Evolutionary conservation across 2,888 invertebrate species (phyloP), one percentile per base, ranked within the genome.

Genomic region (Chaitophorus viminalis): DNA sequence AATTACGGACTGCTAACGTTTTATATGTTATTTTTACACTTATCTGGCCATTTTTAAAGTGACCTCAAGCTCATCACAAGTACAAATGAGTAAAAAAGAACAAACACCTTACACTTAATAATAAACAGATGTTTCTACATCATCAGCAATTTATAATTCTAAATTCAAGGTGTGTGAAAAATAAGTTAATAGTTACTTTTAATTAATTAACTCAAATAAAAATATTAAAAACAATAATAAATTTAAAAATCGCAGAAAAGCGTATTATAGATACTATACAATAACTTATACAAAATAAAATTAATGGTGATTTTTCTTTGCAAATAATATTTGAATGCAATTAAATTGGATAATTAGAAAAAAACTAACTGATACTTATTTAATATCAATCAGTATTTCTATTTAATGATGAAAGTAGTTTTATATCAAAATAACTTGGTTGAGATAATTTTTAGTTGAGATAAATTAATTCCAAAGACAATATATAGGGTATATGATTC

Each of bases 1-100:
- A 75, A 74, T 83, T 83, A 83, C 17, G 0, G 21, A 83, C 36
- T 60, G 29, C n/a, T 31, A 83, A 83, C 36, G 36, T 75, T 75
- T 75, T 21, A 6, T 60, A 36, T 75, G 29, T 83, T 74, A 14
- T 74, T 36, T 75, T 75, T 36, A 74, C 36, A 74, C 36, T 54
- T 74, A 25, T 54, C 74, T 60, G 18, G 74, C 33, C 36, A 54
- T 36, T 74, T 82, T 82, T 36, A 33, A 82, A 31, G 31, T 60
- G 8, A 36, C 68, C 11, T n/a, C 18, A 17, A n/a, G 18, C 72
- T 11, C 52, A n/a, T 46, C 8, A n/a, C n/a, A 33, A 9, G 18
- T 68, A 68, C 14, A 11, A 46, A 46, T 0, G 14, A 33, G 11
- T 8, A 8, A 39, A 39, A 60, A n/a, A 78, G 25, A 36, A 11